Percentiles rank a stretch among this genome's conserved stretches.
These are phyloP conservation scores for Torymus texanus DNA, from an alignment of 2,888 invertebrate species.

Conservation along the genomic window DNA sequence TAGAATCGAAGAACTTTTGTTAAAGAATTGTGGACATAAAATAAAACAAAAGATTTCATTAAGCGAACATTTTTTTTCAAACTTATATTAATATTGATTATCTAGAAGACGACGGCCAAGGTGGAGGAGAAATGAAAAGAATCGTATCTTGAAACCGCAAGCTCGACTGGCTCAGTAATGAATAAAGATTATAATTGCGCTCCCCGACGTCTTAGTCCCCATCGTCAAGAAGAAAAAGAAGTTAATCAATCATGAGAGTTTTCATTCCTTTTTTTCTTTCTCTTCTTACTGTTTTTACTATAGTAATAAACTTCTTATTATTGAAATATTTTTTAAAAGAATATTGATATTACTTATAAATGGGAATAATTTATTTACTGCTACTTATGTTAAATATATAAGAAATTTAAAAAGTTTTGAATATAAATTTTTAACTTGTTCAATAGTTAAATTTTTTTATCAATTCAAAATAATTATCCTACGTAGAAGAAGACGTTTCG, in stretches of 20 bases:
- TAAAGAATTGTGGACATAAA: slow-evolving; percentile 10
- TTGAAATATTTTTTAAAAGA: too few relatives aligned
- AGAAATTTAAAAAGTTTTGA: too few relatives aligned
- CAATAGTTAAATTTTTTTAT: too few relatives aligned
- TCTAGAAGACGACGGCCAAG: slow-evolving; percentile 13
- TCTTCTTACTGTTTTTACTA: slow-evolving; percentile 25
- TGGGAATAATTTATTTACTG: too few relatives aligned
- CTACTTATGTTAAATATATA: too few relatives aligned
- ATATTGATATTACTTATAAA: too few relatives aligned
- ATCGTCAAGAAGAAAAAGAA: slow-evolving; percentile 66
- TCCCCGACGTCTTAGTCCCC: slow-evolving; percentile 65
- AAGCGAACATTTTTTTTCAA: slow-evolving; percentile 13
- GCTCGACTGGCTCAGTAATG: slow-evolving; percentile 70
- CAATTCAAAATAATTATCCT: too few relatives aligned
- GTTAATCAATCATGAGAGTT: slow-evolving; percentile 74
- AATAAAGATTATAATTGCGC: slow-evolving; percentile 76
- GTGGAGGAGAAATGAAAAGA: slow-evolving; percentile 63
- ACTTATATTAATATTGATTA: slow-evolving; percentile 51
- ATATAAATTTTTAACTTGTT: too few relatives aligned
- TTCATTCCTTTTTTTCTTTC: slow-evolving; percentile 52
- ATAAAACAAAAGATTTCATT: slow-evolving; percentile 17
- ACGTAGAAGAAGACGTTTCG: too few relatives aligned
- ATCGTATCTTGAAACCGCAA: slow-evolving; percentile 74
- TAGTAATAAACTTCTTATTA: too few relatives aligned
- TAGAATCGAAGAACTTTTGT: not conserved